A percentile compares a stretch with the other conserved stretches of the same genome.
phyloP scores from a whole-genome alignment of 1,140 invertebrate genomes.

The Heliconius himera region DNA sequence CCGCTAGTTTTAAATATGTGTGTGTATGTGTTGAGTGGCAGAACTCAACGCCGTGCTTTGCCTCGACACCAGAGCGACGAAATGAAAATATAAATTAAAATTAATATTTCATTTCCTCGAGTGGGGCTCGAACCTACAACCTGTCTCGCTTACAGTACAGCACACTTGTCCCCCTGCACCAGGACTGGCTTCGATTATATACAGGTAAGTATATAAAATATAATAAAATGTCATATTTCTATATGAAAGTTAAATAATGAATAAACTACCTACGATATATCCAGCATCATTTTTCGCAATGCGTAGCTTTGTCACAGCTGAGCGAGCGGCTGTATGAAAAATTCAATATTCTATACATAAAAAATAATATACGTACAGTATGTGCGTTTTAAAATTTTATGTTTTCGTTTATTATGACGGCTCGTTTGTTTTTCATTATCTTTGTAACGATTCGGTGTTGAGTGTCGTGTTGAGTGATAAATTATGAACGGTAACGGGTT shows the following conservation, averaged over 20 bases:
- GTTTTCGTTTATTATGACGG: background rate
- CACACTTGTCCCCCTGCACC: too few relatives aligned
- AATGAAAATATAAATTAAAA: too few relatives aligned
- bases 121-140: background rate
- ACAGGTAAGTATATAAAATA: too few relatives aligned
- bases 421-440: conserved; percentile 8
- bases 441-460: background rate
- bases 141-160: background rate
- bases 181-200: too few relatives aligned
- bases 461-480: background rate
- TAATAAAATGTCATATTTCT: background rate
- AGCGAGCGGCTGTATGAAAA: conserved; percentile 17
- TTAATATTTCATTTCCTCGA: background rate
- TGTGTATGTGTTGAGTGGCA: too few relatives aligned
- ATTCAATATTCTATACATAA: conserved; percentile 24
- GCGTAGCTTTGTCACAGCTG: conserved; percentile 24
- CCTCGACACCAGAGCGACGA: too few relatives aligned
- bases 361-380: conserved; percentile 14
- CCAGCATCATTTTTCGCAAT: conserved; percentile 14
- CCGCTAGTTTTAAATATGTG: too few relatives aligned
- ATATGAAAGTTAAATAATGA: background rate
- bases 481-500: background rate
- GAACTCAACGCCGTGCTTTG: too few relatives aligned
- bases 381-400: conserved; percentile 14
- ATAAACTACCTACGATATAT: background rate